phyloP scores from a whole-genome alignment of 2,113 vertebrate species.

The Oostethus manadensis region DNA sequence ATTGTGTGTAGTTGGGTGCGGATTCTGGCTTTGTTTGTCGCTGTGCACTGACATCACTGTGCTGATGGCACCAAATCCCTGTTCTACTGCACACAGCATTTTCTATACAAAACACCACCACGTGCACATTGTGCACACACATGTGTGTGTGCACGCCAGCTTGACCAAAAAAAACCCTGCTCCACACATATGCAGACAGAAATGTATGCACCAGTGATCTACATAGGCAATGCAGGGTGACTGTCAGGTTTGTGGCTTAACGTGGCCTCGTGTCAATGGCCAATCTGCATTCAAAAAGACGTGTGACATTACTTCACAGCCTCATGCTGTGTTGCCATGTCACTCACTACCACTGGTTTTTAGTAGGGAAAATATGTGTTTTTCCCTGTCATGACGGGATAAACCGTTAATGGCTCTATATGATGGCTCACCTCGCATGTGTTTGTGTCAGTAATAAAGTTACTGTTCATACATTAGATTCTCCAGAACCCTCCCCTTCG shows the following conservation, averaged over 20 bases:
- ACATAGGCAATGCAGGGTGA: not conserved
- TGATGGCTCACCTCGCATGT: too few relatives aligned
- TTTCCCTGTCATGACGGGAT: not conserved
- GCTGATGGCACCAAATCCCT: constrained; percentile 83
- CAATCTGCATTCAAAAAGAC: not conserved
- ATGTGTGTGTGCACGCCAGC: constrained; percentile 60
- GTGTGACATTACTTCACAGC: not conserved
- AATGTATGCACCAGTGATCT: constrained; percentile 18
- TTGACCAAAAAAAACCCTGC: constrained; percentile 66
- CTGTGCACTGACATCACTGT: constrained; percentile 78
- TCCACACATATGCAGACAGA: constrained; percentile 41
- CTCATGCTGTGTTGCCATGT: not conserved
- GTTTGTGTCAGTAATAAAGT: not conserved
- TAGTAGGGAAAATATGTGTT: not conserved
- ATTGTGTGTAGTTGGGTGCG: constrained; percentile 66
- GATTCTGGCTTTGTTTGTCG: constrained; percentile 77
- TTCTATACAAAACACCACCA: constrained; percentile 81
- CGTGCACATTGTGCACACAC: constrained; percentile 20
- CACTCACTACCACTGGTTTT: not conserved
- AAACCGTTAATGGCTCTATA: not conserved
- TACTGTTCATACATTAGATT: not conserved
- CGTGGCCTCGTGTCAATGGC: constrained; percentile 4
- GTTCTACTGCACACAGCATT: constrained; percentile 81
- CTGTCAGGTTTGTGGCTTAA: not conserved
- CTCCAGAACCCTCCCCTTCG: too few relatives aligned